Evolutionary conservation across 2,113 vertebrate species (phyloP), one percentile per base, ranked within the genome.

Genomic region (Psittacus erithacus): DNA sequence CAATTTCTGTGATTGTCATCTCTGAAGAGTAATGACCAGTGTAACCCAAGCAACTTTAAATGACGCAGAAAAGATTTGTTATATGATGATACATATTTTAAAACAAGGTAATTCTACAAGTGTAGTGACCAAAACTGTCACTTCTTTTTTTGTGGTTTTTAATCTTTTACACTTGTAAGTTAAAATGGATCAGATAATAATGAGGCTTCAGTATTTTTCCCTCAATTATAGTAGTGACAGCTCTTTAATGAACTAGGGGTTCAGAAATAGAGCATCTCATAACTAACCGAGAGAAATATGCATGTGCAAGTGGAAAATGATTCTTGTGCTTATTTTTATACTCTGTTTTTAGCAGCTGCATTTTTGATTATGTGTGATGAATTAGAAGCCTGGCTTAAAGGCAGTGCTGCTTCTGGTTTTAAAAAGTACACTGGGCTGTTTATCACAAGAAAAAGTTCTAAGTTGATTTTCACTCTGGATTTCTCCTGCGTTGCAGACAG

Each of bases 261-360:
- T 94, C 94, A 88, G 84, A 95, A 93, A 95, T 71, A 92, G 77
- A 94, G 35, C 27, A 67, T 87, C 76, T 91, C 50, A 38, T 78
- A 91, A 71, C 69, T 88, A 74, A 86, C n/a, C 73, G 60, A 90
- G 67, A 88, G 65, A 92, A 76, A 96, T 79, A 53, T 93, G 81
- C 93, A 95, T 1, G 14, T 96, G 90, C 88, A 88, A 86, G 75
- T 90, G 82, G 87, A 94, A 95, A 68, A 95, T 88, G 1, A 70
- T 91, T 92, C 85, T 77, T 71, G 39, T 84, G 52, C 77, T 89
- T 96, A 95, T 95, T 96, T 96, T 95, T 95, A 55, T 80, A 62
- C 68, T 73, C n/a, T 39, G 44, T 75, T 38, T 94, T 94, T 92
- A 96, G 83, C 86, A 96, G 88, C 88, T 93, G 90, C 79, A 78